Base-by-base conservation (phyloP, 2,113 vertebrate species). In the Electrona antarctica region DNA sequence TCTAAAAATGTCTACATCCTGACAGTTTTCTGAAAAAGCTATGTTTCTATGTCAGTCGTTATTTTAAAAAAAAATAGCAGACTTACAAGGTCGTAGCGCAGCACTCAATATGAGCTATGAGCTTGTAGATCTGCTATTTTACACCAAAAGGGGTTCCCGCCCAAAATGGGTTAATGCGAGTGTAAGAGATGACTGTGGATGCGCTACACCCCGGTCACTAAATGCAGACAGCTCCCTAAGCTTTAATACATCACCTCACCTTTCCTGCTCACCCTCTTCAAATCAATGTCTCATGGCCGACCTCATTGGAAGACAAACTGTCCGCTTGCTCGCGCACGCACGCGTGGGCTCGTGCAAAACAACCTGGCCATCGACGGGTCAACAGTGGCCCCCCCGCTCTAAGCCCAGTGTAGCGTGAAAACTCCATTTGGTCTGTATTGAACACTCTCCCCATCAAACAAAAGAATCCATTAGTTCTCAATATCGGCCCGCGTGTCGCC, bases 341-440 rank as follows among this genome's bases (percentile, higher is more conserved):
- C 50, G 66, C 66, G 77, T 65, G 71, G 70, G 62, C 66, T 79
- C 63, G 55, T 65, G 73, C 0, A 58, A 21, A 81, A 73, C 72
- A 69, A 15, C 60, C 67, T 8, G 60, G 65, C 64, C 52, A 14
- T 8, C 6, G 50, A 67, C 5, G 6, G 56, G 73, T 71, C 70
- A 41, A 41, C 33, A 65, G 62, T 54, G 21, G 33, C 60, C 47
- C 52, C 45, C 1, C 48, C 51, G 75, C 67, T 64, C 52, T 4
- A 0, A 76, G 60, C 45, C n/a, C 63, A 78, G 50, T 67, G 73
- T 71, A 69, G 63, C 45, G 60, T 87, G 81, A 84, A 85, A 80
- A 80, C 67, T 78, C 69, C 64, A 79, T 83, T 84, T 82, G 54
- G 46, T 49, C 2, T 45, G 14, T 64, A 77, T 60, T 45, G 75